Evolutionary conservation across 2,888 invertebrate genomes (phyloP), one percentile per base, ranked within the genome.

Genomic region (Dryocosmus kuriphilus): DNA sequence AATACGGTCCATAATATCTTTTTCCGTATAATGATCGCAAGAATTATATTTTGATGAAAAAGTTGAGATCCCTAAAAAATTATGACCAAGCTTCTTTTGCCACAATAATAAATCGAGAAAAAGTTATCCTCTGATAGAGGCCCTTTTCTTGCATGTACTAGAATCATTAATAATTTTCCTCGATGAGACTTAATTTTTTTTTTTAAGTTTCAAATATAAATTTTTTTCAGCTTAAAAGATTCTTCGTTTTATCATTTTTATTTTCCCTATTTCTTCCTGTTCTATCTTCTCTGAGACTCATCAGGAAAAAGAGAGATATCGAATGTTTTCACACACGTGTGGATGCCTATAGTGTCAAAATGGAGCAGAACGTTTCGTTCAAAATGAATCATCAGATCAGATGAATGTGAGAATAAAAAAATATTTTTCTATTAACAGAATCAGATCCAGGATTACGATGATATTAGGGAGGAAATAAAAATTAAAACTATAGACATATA

Each of bases 351-450:
- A 46, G 16, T 46, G 46, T 14, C 19, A 46, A 46, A 46, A 16
- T 14, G 14, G 46, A 46, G 46, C 46, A 46, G 46, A 14, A 19
- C 14, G 11, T 46, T 19, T 14, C 9, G 14, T 46, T 16, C 46
- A 46, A 35, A 35, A 46, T 46, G 46, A 46, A 16, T 46, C 46
- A 46, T 46, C 46, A 46, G 19, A 46, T 46, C 19, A 19, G 19
- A 46, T 46, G 9, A 46, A 46, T 14, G 14, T 79, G n/a, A 41
- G 74, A 79, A 79, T 67, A 60, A 81, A 79, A 78, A 75, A 79
- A 79, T 77, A 77, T n/a, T 22, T 79, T 78, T 78, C 67, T 35
- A 35, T 35, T 35, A 35, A 35, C 7, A 35, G 35, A 35, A 35
- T 35, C 35, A 7, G 35, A 35, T 35, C 9, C 35, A 9, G 9